A percentile compares a stretch with the other conserved stretches of the same genome.
phyloP scores from a whole-genome alignment of 2,797 vertebrate species.

The Sparidentex hasta region DNA sequence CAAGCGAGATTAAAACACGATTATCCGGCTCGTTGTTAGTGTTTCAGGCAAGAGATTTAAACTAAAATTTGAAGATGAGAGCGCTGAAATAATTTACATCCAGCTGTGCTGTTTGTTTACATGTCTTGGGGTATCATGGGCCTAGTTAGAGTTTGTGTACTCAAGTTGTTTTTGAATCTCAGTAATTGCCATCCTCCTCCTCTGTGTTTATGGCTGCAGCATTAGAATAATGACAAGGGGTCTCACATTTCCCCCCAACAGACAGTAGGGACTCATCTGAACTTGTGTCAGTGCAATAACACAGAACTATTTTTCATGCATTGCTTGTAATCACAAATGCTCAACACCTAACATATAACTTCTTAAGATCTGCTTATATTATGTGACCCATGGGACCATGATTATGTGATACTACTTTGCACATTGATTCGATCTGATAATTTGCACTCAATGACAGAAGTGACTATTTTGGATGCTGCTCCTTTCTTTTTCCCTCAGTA shows the following conservation, averaged over 20 bases:
- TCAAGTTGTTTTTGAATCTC: conserved; percentile 69
- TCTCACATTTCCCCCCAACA: conserved; percentile 32
- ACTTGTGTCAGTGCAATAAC: conserved; percentile 22
- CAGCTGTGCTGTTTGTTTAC: conserved; percentile 79
- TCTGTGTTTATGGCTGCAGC: conserved; percentile 62
- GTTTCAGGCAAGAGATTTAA: conserved; percentile 73
- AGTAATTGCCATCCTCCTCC: conserved; percentile 70
- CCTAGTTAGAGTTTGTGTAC: conserved; percentile 73
- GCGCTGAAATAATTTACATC: conserved; percentile 73
- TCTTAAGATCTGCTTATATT: conserved; percentile 16
- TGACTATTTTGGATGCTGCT: conserved; percentile 20
- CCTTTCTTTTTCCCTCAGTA: not conserved
- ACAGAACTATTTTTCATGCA: conserved; percentile 23
- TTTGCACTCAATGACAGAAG: conserved; percentile 23
- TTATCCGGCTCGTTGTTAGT: conserved; percentile 71
- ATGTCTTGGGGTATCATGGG: conserved; percentile 71
- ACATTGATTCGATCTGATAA: not conserved
- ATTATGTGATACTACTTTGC: not conserved
- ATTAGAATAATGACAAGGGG: conserved; percentile 60
- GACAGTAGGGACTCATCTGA: conserved; percentile 27
- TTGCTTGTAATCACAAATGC: conserved; percentile 14
- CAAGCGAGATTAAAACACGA: conserved; percentile 72
- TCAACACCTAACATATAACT: not conserved
- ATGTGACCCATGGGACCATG: not conserved
- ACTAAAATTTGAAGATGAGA: conserved; percentile 63